Evolutionary conservation across 2,797 vertebrate genomes (phyloP), one percentile per base, ranked within the genome.

Genomic region (Sarcophilus harrisii): DNA sequence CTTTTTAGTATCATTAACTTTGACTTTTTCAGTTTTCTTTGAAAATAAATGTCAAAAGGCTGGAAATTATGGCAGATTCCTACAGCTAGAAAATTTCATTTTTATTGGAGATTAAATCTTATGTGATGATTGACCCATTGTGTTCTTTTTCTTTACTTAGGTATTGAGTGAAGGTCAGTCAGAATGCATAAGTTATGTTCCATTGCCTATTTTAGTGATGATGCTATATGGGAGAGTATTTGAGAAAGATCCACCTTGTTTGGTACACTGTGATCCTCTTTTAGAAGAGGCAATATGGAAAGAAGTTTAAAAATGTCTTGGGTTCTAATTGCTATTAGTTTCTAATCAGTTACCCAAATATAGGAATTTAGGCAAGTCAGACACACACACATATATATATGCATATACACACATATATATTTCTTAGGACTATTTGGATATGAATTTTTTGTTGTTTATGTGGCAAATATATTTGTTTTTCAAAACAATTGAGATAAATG

Each of bases 201-300:
- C 94, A 92, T 89, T 97, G 87, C 96, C 96, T 38, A 11, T 98
- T 90, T 94, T 97, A 73, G 97, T 94, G 18, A 58, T 91, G 93
- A 95, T 92, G 4, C 95, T 98, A 30, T 95, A 96, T 10, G 96
- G 97, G 57, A 96, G 94, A 95, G 93, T 96, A 18, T 98, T 97
- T 32, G 95, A 97, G 55, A 98, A 97, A 58, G 97, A 97, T 28
- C 92, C 96, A 96, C 92, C 1, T 0, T 4, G 16, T 0, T 73
- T 97, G 91, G 92, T 95, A 0, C 95, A 96, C 49, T 91, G 94
- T 52, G 90, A 30, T 32, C 52, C 55, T 32, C 54, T 21, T 81
- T 81, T 81, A 24, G 1, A 45, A 81, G n/a, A 81, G 21, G 38
- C 0, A 45, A 24, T 81, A 52, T 90, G 54, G 52, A 90, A 55